Conservation (phyloP, 2,888 invertebrate genomes). For the Hemithea aestivaria region DNA sequence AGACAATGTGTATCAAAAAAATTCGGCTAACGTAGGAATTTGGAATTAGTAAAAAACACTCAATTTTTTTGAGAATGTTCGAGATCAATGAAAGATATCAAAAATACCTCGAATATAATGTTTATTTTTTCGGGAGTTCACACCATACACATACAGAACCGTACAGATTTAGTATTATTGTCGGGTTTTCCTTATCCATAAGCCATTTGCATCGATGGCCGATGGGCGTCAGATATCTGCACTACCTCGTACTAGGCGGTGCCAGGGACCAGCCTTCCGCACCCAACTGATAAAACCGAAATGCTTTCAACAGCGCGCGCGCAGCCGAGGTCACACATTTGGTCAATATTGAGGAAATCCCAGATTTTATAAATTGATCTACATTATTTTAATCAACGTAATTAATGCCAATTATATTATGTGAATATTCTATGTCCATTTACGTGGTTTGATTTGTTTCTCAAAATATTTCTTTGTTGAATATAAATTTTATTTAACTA, state of each 20-base stretch:
- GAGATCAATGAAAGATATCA: too few relatives aligned
- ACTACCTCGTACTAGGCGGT: slow-evolving; percentile 54
- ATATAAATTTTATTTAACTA: too few relatives aligned
- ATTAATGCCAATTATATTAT: too few relatives aligned
- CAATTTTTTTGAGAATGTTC: too few relatives aligned
- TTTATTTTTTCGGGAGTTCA: slow-evolving; percentile 3
- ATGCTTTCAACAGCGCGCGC: slow-evolving; percentile 52
- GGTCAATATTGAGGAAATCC: slow-evolving; percentile 18
- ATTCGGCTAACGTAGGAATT: too few relatives aligned
- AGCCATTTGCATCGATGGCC: slow-evolving; percentile 20
- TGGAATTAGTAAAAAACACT: too few relatives aligned
- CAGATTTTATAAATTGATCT: slow-evolving; percentile 6
- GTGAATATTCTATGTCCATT: too few relatives aligned
- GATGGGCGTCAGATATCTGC: slow-evolving; percentile 54
- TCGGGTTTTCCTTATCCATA: slow-evolving; percentile 20
- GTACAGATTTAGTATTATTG: slow-evolving; percentile 1
- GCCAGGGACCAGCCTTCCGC: slow-evolving; percentile 56
- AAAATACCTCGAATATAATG: too few relatives aligned
- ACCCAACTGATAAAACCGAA: slow-evolving; percentile 52
- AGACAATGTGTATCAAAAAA: background rate
- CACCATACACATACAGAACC: slow-evolving; percentile 8
- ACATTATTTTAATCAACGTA: too few relatives aligned
- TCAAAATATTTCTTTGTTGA: too few relatives aligned
- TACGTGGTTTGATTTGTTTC: too few relatives aligned
- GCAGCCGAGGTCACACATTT: slow-evolving; percentile 36